Conservation (phyloP, 2,797 vertebrate species). For the Cetoscarus ocellatus region DNA sequence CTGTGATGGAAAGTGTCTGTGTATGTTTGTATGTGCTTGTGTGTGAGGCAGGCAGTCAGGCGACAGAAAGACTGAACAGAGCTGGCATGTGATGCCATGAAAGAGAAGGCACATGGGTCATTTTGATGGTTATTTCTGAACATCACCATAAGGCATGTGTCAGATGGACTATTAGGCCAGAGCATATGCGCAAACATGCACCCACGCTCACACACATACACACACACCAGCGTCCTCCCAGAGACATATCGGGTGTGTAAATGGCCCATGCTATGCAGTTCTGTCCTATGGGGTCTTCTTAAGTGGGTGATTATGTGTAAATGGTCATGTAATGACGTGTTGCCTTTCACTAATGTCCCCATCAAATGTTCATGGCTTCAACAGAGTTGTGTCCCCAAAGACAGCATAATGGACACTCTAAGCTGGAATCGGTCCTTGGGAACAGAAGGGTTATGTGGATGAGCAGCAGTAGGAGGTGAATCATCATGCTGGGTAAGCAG, state of each 20-base stretch:
- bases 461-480: constrained; percentile 53
- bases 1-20: not conserved
- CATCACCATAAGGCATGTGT: constrained; percentile 71
- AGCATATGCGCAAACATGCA: constrained; percentile 63
- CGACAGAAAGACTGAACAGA: constrained; percentile 26
- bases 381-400: constrained; percentile 63
- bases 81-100: constrained; percentile 37
- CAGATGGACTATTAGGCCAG: constrained; percentile 73
- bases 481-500: constrained; percentile 40
- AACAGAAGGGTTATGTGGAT: constrained; percentile 64
- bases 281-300: constrained; percentile 72
- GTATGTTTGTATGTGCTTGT: not conserved
- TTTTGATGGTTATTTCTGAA: constrained; percentile 70
- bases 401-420: constrained; percentile 68
- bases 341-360: constrained; percentile 74
- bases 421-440: constrained; percentile 46
- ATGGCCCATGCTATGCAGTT: constrained; percentile 64
- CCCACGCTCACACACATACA: constrained; percentile 21
- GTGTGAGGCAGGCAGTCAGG: constrained; percentile 10
- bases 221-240: constrained; percentile 17
- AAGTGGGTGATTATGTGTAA: constrained; percentile 80
- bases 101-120: constrained; percentile 53
- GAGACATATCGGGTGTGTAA: constrained; percentile 58
- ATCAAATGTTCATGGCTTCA: constrained; percentile 68
- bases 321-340: constrained; percentile 78